Evolutionary conservation across 2,113 vertebrate genomes (phyloP), one percentile per base, ranked within the genome.

Genomic region (Lethenteron camtschaticum): DNA sequence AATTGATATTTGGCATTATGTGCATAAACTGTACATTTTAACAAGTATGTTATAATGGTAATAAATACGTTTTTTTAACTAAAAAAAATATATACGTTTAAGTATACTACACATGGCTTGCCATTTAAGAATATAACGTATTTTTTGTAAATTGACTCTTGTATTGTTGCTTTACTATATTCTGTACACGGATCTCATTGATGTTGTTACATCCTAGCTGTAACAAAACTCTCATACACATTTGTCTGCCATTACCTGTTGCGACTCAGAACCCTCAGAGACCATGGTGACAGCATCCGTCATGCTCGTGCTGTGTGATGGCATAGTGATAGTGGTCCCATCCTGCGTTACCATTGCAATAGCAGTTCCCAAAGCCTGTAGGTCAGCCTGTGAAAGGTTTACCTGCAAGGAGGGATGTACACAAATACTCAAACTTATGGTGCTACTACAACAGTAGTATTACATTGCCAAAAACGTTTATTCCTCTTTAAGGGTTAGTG

Each of bases 261-360:
- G 89, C 70, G 89, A 90, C 70, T 95, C 90, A 0, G 84, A 81
- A 71, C 88, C 87, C 72, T 95, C 90, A 0, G 90, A 89, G 69
- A 96, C 90, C 90, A 96, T 95, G 7, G 90, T 88, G 72, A 96
- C 89, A 0, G 89, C 85, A 73, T 95, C 87, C 18, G 85, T 79
- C 58, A 96, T 85, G 76, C 86, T 84, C 0, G 86, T 83, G 2
- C 95, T 90, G 0, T 96, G 90, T 56, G 92, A 81, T 55, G 92
- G 92, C 72, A 96, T 90, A 2, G 92, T 95, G 79, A 96, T 96
- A 70, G 92, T 95, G 1, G 90, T 96, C 78, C 92, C 92, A 76
- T 96, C 92, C 71, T 96, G 92, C 13, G 92, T 95, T 71, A 96
- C 92, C 92, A 96, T 96, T 58, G 92, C 95, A 78, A 96, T 94